phyloP scores from a whole-genome alignment of 2,888 invertebrate species.

The Hecatera dysodea region DNA sequence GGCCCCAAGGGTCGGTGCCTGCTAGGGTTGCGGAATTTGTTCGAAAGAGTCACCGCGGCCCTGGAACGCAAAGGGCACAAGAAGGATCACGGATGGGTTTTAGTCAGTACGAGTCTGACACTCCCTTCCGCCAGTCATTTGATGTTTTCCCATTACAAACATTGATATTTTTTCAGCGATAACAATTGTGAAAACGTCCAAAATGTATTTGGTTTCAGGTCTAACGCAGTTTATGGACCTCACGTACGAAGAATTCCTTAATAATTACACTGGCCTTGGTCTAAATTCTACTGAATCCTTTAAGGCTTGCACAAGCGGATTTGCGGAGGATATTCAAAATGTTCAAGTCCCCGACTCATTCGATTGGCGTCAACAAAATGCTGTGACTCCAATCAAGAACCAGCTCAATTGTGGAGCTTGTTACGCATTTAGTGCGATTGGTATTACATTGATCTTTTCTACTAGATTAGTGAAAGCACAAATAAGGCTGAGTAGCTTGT shows the following conservation, averaged over 20 bases:
- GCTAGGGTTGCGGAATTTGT: too few relatives aligned
- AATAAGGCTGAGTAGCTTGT: too few relatives aligned
- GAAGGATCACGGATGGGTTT: too few relatives aligned
- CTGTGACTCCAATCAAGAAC: conserved; percentile 95
- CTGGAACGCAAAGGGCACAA: too few relatives aligned
- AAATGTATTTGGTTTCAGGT: conserved; percentile 35
- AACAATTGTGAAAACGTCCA: background rate
- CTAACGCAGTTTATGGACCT: conserved; percentile 40
- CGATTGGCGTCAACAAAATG: conserved; percentile 94
- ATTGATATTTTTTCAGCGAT: background rate
- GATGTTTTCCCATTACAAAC: too few relatives aligned
- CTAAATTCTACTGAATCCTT: fast-evolving
- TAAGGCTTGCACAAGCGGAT: background rate
- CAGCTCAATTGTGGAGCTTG: conserved; percentile 95
- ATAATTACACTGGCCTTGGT: background rate
- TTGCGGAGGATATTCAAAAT: conserved; percentile 19
- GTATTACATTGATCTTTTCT: conserved; percentile 35
- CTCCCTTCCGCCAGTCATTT: too few relatives aligned
- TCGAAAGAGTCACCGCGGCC: too few relatives aligned
- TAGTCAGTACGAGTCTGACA: too few relatives aligned
- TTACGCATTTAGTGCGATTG: conserved; percentile 91
- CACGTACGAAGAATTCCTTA: conserved; percentile 19
- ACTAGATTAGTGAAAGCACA: background rate
- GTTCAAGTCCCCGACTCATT: conserved; percentile 57
- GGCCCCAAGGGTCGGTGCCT: too few relatives aligned